Conservation (phyloP, 2,797 vertebrate genomes). For the Choloepus didactylus region DNA sequence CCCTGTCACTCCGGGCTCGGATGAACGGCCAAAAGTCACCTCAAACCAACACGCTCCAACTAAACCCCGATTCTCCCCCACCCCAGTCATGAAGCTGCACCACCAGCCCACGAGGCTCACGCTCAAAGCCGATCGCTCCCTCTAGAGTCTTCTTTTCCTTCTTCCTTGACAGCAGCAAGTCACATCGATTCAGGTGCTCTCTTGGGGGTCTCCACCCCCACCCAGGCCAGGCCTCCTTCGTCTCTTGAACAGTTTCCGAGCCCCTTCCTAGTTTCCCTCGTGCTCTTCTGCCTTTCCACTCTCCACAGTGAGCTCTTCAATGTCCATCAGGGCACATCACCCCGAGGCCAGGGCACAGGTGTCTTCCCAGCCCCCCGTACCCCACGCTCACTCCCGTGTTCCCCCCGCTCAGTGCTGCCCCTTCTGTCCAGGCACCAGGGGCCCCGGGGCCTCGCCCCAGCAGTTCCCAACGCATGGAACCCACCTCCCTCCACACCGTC, state of each 20-base stretch:
- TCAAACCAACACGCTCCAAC: not conserved
- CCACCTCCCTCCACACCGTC: not conserved
- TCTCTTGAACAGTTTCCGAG: accelerated
- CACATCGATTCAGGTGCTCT: not conserved
- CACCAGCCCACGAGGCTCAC: not conserved
- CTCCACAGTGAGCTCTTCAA: not conserved
- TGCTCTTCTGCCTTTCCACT: not conserved
- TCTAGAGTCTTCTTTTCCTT: not conserved
- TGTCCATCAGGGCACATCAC: not conserved
- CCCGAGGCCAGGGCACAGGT: not conserved
- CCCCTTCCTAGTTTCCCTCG: not conserved
- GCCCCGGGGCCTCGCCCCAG: not conserved
- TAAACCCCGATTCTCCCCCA: accelerated
- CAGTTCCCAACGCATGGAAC: not conserved
- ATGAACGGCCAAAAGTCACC: not conserved
- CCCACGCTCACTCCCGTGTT: not conserved
- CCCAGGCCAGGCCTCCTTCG: not conserved
- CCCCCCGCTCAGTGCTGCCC: not conserved
- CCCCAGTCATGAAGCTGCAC: accelerated
- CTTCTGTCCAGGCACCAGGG: not conserved
- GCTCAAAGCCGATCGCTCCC: accelerated
- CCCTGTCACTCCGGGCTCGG: not conserved
- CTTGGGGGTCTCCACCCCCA: not conserved
- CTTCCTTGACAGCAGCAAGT: not conserved
- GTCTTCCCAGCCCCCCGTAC: not conserved